These are phyloP conservation scores for Epinephelus cyanopodus DNA, from an alignment of 2,113 vertebrate genomes.

Conservation along the genomic window DNA sequence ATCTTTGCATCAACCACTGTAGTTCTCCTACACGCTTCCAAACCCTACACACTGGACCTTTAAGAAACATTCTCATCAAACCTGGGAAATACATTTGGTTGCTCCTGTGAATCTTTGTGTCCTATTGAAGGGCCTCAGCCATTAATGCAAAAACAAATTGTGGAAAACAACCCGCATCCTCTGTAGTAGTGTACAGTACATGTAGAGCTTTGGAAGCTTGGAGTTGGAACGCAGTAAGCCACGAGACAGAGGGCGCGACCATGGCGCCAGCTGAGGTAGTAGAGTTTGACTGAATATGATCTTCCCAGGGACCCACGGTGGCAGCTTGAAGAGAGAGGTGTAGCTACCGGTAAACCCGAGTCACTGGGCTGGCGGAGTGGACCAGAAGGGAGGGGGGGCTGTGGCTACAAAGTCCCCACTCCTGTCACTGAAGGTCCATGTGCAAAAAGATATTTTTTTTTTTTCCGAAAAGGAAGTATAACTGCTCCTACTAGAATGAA, in stretches of 20 bases:
- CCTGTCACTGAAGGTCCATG: constrained; percentile 75
- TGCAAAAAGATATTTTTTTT: constrained; percentile 76
- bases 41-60: too few relatives aligned
- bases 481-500: constrained; percentile 65
- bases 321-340: constrained; percentile 76
- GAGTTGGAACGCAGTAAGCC: constrained; percentile 72
- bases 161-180: constrained; percentile 63
- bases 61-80: constrained; percentile 4
- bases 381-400: constrained; percentile 56
- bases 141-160: constrained; percentile 38
- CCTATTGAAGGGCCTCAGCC: constrained; percentile 65
- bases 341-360: constrained; percentile 74
- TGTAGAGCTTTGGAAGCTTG: constrained; percentile 75
- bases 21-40: too few relatives aligned
- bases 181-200: constrained; percentile 61
- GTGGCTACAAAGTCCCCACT: constrained; percentile 66
- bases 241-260: constrained; percentile 65
- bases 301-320: constrained; percentile 66
- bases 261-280: constrained; percentile 84
- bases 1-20: too few relatives aligned
- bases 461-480: constrained; percentile 56
- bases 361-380: constrained; percentile 69
- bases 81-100: not conserved
- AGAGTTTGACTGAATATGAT: constrained; percentile 74
- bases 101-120: constrained; percentile 55